Evolutionary conservation across 1,140 invertebrate genomes (phyloP).

Genomic region (Chironomus striatipennis): DNA sequence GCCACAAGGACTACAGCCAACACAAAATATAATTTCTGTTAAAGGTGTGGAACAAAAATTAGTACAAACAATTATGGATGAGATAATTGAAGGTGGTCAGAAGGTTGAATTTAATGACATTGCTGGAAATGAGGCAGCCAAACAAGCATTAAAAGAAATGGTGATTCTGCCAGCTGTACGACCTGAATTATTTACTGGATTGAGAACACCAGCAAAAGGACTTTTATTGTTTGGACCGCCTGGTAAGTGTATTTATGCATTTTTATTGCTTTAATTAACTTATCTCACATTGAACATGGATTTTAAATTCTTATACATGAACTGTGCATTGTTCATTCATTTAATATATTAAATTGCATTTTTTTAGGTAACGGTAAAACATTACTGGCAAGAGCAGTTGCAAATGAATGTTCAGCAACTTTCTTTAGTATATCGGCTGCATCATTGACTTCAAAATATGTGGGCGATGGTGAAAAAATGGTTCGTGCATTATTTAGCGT

Average conservation of each 20-base stretch:
- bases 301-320: too few relatives aligned
- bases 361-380: slow-evolving; percentile 68
- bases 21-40: slow-evolving; percentile 44
- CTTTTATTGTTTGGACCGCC: slow-evolving; percentile 92
- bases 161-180: slow-evolving; percentile 91
- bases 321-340: too few relatives aligned
- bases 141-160: slow-evolving; percentile 96
- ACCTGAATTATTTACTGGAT: slow-evolving; percentile 90
- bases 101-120: slow-evolving; percentile 89
- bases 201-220: slow-evolving; percentile 80
- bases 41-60: slow-evolving; percentile 85
- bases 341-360: too few relatives aligned
- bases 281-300: background rate
- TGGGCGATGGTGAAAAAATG: slow-evolving; percentile 96
- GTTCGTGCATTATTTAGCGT: slow-evolving; percentile 91
- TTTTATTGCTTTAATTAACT: background rate
- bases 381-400: slow-evolving; percentile 79
- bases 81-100: slow-evolving; percentile 65
- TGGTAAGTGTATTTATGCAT: slow-evolving; percentile 46
- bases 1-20: slow-evolving; percentile 39
- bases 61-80: slow-evolving; percentile 67
- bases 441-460: slow-evolving; percentile 95
- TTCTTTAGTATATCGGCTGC: slow-evolving; percentile 97
- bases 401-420: slow-evolving; percentile 84
- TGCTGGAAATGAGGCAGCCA: slow-evolving; percentile 80